phyloP scores from a whole-genome alignment of 2,797 vertebrate genomes.

The Acrocephalus scirpaceus region DNA sequence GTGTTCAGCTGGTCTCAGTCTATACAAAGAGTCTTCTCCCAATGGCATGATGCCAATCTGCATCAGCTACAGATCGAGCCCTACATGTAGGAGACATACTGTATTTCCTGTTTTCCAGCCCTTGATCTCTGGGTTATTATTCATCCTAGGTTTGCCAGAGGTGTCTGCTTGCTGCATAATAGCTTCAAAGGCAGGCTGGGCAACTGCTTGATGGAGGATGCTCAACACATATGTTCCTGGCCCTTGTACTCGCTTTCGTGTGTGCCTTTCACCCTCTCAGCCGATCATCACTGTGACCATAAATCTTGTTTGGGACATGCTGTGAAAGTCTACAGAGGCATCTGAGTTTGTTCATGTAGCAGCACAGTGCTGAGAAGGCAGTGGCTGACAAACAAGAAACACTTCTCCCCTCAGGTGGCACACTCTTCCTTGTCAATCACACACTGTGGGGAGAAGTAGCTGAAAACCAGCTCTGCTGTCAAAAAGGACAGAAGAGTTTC shows the following conservation, averaged over 20 bases:
- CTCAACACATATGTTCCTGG: not conserved
- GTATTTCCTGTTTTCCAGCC: not conserved
- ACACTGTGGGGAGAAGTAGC: not conserved
- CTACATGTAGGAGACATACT: not conserved
- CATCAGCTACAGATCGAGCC: not conserved
- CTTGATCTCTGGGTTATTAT: not conserved
- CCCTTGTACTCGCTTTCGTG: not conserved
- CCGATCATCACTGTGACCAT: not conserved
- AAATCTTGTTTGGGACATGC: not conserved
- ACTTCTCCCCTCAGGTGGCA: conserved; percentile 35
- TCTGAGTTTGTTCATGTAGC: conserved; percentile 9
- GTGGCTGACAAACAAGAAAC: conserved; percentile 28
- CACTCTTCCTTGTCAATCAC: conserved; percentile 22
- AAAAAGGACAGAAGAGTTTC: conserved; percentile 9
- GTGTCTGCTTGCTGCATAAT: not conserved
- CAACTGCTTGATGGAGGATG: not conserved
- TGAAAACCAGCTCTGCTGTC: conserved; percentile 30
- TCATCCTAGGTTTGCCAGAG: not conserved
- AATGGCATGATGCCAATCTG: not conserved
- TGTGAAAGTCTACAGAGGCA: not conserved
- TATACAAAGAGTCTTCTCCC: not conserved
- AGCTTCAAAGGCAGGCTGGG: not conserved
- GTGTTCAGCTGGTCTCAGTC: conserved; percentile 34
- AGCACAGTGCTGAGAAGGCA: not conserved
- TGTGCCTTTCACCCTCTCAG: not conserved